Conservation (phyloP, 2,113 vertebrate genomes). For the Oplegnathus fasciatus region DNA sequence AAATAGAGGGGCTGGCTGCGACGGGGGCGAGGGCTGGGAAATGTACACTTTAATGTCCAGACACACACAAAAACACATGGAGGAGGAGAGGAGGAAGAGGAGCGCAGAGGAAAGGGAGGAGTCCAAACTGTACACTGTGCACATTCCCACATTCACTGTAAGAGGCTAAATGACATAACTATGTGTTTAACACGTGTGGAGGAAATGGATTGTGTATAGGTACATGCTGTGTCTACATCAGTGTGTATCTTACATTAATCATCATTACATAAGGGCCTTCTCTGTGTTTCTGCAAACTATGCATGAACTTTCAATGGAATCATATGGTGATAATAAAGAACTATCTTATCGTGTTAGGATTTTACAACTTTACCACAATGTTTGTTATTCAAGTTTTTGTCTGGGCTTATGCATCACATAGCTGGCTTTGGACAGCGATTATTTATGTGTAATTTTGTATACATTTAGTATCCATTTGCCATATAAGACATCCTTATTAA, state of each 20-base stretch:
- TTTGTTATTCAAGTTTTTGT: too few species aligned
- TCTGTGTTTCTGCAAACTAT: background rate
- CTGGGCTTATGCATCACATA: background rate
- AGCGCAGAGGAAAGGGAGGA: constrained; percentile 4
- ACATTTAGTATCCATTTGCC: too few species aligned
- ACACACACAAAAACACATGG: constrained; percentile 4
- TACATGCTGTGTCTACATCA: background rate
- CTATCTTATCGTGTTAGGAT: background rate
- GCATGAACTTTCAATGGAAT: background rate
- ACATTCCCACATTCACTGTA: background rate
- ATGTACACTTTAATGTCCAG: constrained; percentile 64
- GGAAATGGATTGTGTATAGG: background rate
- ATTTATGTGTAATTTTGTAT: background rate
- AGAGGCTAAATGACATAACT: constrained; percentile 9
- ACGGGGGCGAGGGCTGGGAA: constrained; percentile 64
- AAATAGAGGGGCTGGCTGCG: constrained; percentile 63
- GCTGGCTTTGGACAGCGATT: background rate
- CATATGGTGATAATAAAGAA: background rate
- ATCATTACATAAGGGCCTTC: background rate
- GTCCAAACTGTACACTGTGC: background rate
- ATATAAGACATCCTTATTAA: too few species aligned
- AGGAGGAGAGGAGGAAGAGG: background rate
- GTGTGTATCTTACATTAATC: constrained; percentile 5
- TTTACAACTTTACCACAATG: too few species aligned
- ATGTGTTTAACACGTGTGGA: background rate